Percentiles rank a stretch among this genome's conserved stretches.
Conservation (phyloP, 2,113 vertebrate species). For the Crotalus tigris region DNA sequence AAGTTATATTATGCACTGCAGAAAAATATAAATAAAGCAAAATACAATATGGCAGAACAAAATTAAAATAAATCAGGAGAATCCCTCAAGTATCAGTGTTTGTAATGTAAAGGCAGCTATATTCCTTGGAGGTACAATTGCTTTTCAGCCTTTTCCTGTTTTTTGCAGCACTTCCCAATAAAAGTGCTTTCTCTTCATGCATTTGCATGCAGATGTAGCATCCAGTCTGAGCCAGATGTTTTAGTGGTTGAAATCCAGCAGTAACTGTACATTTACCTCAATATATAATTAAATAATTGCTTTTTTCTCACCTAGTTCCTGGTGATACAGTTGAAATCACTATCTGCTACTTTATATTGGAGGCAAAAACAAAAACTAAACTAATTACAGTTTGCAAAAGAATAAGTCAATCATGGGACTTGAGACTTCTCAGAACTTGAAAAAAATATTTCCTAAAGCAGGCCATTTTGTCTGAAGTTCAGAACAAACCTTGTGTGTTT, state of each 20-base stretch:
- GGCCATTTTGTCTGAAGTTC: background rate
- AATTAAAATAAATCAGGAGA: background rate
- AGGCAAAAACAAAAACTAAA: background rate
- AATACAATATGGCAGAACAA: background rate
- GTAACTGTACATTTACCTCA: background rate
- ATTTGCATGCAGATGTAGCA: background rate
- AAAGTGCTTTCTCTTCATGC: background rate
- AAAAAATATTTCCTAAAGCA: background rate
- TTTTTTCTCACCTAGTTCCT: background rate
- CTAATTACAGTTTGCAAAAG: background rate
- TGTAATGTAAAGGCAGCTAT: background rate
- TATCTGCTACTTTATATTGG: background rate
- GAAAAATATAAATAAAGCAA: background rate
- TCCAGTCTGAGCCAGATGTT: background rate
- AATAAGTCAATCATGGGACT: background rate
- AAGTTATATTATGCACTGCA: background rate
- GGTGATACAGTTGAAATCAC: background rate
- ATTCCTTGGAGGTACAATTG: background rate
- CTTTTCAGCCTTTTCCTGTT: background rate
- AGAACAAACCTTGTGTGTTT: background rate
- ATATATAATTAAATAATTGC: background rate
- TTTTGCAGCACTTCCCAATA: background rate
- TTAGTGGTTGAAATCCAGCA: background rate
- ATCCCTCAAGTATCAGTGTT: background rate
- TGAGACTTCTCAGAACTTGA: background rate